These are phyloP conservation scores for Ophraella communa DNA, from an alignment of 2,888 invertebrate species.

Conservation along the genomic window DNA sequence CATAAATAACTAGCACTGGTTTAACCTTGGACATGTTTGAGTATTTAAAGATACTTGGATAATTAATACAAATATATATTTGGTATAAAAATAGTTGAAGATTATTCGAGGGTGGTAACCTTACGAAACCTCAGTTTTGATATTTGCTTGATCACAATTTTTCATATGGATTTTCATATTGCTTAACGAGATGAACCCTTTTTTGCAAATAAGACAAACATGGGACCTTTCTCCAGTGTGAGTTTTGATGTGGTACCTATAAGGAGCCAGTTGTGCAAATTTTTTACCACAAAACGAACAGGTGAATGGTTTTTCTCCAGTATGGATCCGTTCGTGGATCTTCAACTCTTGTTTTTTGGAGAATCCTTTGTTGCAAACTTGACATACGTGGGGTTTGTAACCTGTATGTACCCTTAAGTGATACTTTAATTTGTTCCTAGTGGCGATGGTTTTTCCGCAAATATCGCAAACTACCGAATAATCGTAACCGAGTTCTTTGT, in stretches of 20 bases:
- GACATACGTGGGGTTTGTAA: conserved; percentile 48
- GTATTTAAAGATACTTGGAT: too few species aligned
- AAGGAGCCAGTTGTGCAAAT: conserved; percentile 45
- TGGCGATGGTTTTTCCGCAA: conserved; percentile 52
- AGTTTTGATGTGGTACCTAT: conserved; percentile 45
- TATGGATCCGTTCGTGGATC: conserved; percentile 40
- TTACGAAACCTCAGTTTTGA: conserved; percentile 8
- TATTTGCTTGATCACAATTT: conserved; percentile 26
- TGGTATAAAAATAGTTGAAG: too few species aligned
- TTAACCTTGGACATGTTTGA: too few species aligned
- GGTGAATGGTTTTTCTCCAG: conserved; percentile 50
- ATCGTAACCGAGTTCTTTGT: conserved; percentile 55
- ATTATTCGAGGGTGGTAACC: too few species aligned
- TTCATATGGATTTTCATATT: conserved; percentile 42
- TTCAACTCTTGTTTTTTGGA: conserved; percentile 58
- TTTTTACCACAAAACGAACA: conserved; percentile 48
- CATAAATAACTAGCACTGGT: too few species aligned
- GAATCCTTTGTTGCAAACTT: conserved; percentile 51
- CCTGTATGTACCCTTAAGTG: conserved; percentile 37
- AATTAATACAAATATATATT: too few species aligned
- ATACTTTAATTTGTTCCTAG: conserved; percentile 48
- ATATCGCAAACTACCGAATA: conserved; percentile 55
- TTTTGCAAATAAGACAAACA: conserved; percentile 45
- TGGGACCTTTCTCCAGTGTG: conserved; percentile 39
- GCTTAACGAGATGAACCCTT: conserved; percentile 43